Conservation (phyloP, 2,797 vertebrate genomes). For the Leuciscus waleckii region DNA sequence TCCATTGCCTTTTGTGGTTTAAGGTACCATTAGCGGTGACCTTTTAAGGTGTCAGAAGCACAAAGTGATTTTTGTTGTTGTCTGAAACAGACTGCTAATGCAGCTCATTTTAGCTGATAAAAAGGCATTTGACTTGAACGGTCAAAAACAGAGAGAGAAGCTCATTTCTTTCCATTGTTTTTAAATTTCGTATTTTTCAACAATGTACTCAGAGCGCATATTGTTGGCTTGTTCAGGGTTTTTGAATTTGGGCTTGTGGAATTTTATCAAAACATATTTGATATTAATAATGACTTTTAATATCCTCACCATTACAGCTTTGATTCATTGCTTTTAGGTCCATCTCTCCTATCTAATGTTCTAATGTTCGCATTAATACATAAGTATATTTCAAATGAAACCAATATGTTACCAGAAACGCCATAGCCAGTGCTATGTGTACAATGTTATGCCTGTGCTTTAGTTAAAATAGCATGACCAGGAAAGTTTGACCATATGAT, state of each 20-base stretch:
- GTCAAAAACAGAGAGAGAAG: background rate
- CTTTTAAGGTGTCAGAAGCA: constrained; percentile 16
- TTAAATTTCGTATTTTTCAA: background rate
- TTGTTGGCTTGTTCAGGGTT: background rate
- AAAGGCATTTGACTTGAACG: background rate
- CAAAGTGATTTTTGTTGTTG: constrained; percentile 13
- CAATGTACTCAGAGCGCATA: background rate
- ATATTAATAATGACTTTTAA: constrained; percentile 13
- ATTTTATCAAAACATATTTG: constrained; percentile 4
- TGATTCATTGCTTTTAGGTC: background rate
- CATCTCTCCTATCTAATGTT: background rate
- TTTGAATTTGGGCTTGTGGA: background rate
- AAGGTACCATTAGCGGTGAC: constrained; percentile 9
- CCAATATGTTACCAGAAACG: background rate
- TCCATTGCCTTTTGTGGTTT: background rate
- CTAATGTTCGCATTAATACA: background rate
- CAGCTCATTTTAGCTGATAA: constrained; percentile 5
- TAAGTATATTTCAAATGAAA: background rate
- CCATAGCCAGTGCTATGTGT: background rate
- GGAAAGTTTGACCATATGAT: background rate
- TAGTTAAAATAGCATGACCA: background rate
- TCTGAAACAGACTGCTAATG: constrained; percentile 9
- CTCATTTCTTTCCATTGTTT: background rate
- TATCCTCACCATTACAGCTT: constrained; percentile 1
- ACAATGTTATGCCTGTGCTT: background rate